phyloP scores from a whole-genome alignment of 2,113 vertebrate species.

The Psophia crepitans region DNA sequence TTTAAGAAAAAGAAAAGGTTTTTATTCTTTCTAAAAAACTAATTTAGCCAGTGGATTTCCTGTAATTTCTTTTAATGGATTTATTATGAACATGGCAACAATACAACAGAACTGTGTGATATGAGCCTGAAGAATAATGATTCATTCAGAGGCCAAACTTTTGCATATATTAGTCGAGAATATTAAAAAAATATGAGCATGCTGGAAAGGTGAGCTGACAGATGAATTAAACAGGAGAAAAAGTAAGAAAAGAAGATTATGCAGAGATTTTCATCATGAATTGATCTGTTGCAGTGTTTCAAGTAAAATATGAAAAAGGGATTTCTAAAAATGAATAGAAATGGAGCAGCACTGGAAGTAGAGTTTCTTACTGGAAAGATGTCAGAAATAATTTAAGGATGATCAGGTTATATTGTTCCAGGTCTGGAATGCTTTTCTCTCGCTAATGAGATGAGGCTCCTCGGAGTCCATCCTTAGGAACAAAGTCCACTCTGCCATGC shows the following conservation, averaged over 20 bases:
- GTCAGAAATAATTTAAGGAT: background rate
- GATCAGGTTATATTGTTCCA: background rate
- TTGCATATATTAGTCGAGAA: background rate
- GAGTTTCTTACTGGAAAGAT: background rate
- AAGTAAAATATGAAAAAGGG: background rate
- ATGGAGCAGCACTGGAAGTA: background rate
- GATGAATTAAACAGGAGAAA: background rate
- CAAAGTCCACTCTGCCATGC: background rate
- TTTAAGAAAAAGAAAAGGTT: background rate
- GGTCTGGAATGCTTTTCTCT: background rate
- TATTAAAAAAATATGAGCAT: background rate
- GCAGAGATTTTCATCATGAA: background rate
- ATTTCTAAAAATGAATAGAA: background rate
- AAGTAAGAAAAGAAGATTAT: background rate
- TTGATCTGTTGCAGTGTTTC: background rate
- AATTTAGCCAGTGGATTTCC: background rate
- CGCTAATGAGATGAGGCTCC: background rate
- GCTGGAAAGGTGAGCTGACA: background rate
- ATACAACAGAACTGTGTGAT: background rate
- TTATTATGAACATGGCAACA: background rate
- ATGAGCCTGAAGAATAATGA: background rate
- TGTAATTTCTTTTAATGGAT: background rate
- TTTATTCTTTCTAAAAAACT: background rate
- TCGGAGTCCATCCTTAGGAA: background rate
- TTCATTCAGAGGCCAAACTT: background rate